These are phyloP conservation scores for Drosophila pachea DNA, from an alignment of 1,140 invertebrate species.

Conservation along the genomic window DNA sequence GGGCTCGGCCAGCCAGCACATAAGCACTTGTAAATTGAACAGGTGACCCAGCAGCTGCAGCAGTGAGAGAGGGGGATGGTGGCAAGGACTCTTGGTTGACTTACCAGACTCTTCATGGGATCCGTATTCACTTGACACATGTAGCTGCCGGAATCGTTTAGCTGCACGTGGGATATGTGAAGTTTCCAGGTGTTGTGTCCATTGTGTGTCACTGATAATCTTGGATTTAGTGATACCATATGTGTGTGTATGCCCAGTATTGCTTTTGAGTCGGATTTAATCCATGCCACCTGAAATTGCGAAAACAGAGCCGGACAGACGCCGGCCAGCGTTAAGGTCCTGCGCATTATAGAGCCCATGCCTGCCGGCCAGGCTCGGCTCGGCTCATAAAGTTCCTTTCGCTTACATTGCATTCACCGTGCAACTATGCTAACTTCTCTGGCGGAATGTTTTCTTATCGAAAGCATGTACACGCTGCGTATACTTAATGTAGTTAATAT, in stretches of 20 bases:
- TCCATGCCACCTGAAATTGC: conserved; percentile 90
- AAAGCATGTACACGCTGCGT: no score
- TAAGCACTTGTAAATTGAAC: conserved; percentile 26
- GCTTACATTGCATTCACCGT: background rate
- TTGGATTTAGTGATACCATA: conserved; percentile 91
- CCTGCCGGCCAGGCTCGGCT: no score
- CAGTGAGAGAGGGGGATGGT: conserved; percentile 1
- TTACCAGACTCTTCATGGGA: conserved; percentile 93
- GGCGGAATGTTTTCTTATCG: no score
- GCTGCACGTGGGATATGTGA: conserved; percentile 91
- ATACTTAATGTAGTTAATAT: no score
- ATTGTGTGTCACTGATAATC: conserved; percentile 92
- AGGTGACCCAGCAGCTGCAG: background rate
- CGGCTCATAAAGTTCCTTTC: background rate
- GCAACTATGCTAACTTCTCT: no score
- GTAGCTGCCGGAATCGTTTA: conserved; percentile 92
- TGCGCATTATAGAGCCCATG: no score
- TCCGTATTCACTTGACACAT: conserved; percentile 96
- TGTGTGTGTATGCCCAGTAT: conserved; percentile 94
- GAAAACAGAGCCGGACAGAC: conserved; percentile 38
- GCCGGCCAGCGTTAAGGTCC: background rate
- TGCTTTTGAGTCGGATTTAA: conserved; percentile 92
- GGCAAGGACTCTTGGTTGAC: conserved; percentile 39
- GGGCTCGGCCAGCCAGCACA: conserved; percentile 16
- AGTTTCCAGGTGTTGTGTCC: conserved; percentile 95